Percentiles rank a stretch among this genome's conserved stretches.
These are phyloP conservation scores for Sphyrna mokarran DNA, from an alignment of 2,113 vertebrate genomes.

Conservation along the genomic window DNA sequence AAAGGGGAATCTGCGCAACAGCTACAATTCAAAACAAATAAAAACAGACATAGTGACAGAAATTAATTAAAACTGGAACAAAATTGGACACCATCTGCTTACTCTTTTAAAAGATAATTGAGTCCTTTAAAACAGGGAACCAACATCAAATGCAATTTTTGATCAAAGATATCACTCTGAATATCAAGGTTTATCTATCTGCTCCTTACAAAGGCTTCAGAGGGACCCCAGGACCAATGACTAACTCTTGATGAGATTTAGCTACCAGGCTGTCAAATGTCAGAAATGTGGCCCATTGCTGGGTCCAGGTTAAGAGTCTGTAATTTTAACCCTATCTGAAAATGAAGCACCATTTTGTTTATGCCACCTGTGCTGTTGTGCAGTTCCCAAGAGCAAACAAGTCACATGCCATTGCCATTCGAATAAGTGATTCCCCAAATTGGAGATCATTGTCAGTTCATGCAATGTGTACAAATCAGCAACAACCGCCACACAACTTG, in stretches of 20 bases:
- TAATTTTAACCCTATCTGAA: background rate
- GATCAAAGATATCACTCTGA: background rate
- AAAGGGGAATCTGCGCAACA: background rate
- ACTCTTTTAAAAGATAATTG: constrained; percentile 52
- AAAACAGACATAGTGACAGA: constrained; percentile 52
- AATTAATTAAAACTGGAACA: constrained; percentile 53
- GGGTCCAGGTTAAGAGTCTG: background rate
- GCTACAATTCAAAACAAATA: background rate
- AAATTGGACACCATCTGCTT: constrained; percentile 64
- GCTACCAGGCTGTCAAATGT: background rate
- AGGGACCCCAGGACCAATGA: background rate
- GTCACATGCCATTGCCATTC: background rate
- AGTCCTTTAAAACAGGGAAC: background rate
- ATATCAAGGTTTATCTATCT: background rate
- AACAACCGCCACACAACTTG: too few relatives aligned
- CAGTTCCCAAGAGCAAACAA: background rate
- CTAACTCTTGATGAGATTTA: background rate
- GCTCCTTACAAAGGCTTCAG: background rate
- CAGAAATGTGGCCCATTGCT: background rate
- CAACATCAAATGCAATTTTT: background rate
- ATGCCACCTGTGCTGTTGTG: background rate
- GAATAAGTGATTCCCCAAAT: background rate
- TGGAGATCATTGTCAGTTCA: too few relatives aligned
- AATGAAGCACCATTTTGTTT: background rate
- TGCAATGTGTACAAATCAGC: too few relatives aligned